Evolutionary conservation across 2,888 invertebrate genomes (phyloP).

Genomic region (Bembecia ichneumoniformis): DNA sequence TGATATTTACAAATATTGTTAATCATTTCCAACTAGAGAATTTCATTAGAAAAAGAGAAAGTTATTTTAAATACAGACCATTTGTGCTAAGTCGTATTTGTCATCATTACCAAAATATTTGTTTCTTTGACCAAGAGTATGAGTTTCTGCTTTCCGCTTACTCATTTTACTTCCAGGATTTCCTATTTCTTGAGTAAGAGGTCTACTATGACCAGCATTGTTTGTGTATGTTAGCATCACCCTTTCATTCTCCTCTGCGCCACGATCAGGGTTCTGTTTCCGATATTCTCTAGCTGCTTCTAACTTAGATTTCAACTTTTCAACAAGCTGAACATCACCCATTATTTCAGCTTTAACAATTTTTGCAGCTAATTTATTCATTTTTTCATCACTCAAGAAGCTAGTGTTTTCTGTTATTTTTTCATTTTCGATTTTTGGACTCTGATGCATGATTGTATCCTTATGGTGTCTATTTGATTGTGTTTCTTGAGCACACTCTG

Average conservation of each 20-base stretch:
- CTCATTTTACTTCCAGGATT: conserved; percentile 54
- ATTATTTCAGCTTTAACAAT: conserved; percentile 95
- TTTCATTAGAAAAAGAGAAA: no score
- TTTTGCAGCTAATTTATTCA: conserved; percentile 92
- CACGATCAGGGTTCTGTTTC: conserved; percentile 49
- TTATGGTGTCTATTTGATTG: not conserved
- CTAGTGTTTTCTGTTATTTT: not conserved
- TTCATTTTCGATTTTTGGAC: not conserved
- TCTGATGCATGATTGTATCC: not conserved
- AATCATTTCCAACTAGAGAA: no score
- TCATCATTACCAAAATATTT: conserved; percentile 94
- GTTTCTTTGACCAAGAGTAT: conserved; percentile 79
- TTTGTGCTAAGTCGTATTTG: conserved; percentile 85
- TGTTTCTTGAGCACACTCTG: not conserved
- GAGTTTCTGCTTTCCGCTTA: conserved; percentile 78
- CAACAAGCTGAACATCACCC: conserved; percentile 81
- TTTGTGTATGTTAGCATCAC: conserved; percentile 80
- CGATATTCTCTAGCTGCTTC: conserved; percentile 76
- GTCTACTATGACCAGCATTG: conserved; percentile 77
- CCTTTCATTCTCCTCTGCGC: conserved; percentile 48
- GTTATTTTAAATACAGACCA: conserved; percentile 67
- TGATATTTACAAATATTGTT: no score
- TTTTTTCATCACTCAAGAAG: conserved; percentile 82
- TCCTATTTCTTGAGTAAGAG: conserved; percentile 63
- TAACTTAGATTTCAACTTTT: conserved; percentile 81